Evolutionary conservation across 1,140 invertebrate species (phyloP), one percentile per base, ranked within the genome.

Genomic region (Drosophila pruinosa): DNA sequence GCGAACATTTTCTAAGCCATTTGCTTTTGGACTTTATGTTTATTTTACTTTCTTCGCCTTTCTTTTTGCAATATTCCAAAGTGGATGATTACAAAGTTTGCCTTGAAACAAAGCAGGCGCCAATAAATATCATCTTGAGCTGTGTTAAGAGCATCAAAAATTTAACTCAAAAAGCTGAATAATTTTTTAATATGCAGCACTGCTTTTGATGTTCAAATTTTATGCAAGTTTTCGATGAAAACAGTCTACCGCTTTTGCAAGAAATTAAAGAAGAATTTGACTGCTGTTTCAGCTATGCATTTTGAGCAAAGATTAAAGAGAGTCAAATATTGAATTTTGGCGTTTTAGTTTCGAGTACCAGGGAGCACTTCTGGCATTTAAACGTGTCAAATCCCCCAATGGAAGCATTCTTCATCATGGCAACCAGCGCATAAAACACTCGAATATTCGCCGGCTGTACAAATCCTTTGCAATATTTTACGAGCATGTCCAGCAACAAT

Each of bases 1-100:
- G 74, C 58, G 65, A 77, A 86, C 81, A 85, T 86, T 86, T 86
- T 86, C 82, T 78, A 88, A 86, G 81, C 81, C 82, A 88, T 86
- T 86, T 86, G 75, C 67, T 72, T 65, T 71, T 71, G 72, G 72
- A 86, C 81, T 86, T 83, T 86, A 80, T 85, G 72, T 69, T 69
- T 67, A 65, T 62, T 56, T 48, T 26, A 34, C n/a, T 38, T 54
- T 58, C 15, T 50, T 15, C 21, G 7, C 4, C 8, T 43, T 31
- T 58, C 59, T 19, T 36, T 52, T 69, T 38, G 58, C 19, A 62
- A 41, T 69, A 65, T 73, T 58, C 68, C 72, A 47, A 63, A 83
- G 76, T 85, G 81, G 59, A 56, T 85, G 75, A 68, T 72, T 52
- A 53, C 21, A 57, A 43, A 73, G 56, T 43, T 50, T 34, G 48